A percentile compares a stretch with the other conserved stretches of the same genome.
phyloP scores from a whole-genome alignment of 2,888 invertebrate genomes.

The Tetranychus truncatus region DNA sequence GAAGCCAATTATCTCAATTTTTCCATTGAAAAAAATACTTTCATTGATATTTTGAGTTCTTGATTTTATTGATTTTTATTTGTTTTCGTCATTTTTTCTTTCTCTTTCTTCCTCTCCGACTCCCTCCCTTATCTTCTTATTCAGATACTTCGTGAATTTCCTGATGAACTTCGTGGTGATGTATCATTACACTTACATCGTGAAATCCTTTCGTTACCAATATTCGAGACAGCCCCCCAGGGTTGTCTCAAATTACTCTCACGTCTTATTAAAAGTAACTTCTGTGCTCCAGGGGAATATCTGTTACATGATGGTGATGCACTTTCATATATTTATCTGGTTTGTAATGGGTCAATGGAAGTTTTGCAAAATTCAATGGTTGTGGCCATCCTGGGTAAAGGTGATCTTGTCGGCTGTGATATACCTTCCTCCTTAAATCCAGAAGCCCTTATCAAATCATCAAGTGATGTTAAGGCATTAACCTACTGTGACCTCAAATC shows the following conservation, averaged over 20 bases:
- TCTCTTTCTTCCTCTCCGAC: constrained; percentile 13
- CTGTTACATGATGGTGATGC: constrained; percentile 86
- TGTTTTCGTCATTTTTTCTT: neutral
- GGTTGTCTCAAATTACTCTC: constrained; percentile 81
- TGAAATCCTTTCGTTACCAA: constrained; percentile 77
- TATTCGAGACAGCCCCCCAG: constrained; percentile 82
- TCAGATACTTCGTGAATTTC: constrained; percentile 83
- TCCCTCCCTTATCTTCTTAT: constrained; percentile 27
- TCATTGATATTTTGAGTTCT: neutral
- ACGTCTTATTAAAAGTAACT: constrained; percentile 75
- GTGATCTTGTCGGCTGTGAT: constrained; percentile 81
- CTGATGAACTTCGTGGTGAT: constrained; percentile 82
- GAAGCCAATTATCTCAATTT: no score
- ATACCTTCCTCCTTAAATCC: constrained; percentile 48
- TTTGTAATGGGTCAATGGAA: constrained; percentile 93
- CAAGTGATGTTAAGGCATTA: constrained; percentile 80
- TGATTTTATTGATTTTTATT: neutral
- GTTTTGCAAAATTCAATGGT: constrained; percentile 90
- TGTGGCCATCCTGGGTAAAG: constrained; percentile 91
- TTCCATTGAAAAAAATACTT: no score
- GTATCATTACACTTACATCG: constrained; percentile 87
- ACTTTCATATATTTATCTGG: constrained; percentile 75
- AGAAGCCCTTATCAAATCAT: constrained; percentile 62
- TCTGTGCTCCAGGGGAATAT: constrained; percentile 88
- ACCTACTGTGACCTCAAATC: constrained; percentile 92